Conservation (phyloP, 2,888 invertebrate species). For the Chymomyza procnemis region DNA sequence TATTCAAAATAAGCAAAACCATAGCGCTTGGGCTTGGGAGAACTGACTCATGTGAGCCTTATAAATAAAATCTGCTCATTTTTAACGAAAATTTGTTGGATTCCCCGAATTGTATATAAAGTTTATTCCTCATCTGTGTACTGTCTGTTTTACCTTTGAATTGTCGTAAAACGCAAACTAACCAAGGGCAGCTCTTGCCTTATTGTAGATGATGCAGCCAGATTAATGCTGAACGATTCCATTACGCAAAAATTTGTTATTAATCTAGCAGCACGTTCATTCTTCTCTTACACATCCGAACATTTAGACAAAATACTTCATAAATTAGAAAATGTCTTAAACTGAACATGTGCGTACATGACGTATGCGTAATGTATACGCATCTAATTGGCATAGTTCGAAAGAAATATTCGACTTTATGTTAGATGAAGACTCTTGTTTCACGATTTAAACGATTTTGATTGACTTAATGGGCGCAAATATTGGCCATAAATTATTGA, state of each 20-base stretch:
- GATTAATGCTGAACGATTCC: not conserved
- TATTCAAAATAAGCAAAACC: too few relatives aligned
- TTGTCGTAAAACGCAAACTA: too few relatives aligned
- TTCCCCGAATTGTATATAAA: too few relatives aligned
- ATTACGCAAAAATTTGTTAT: not conserved
- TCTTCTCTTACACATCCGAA: constrained; percentile 36
- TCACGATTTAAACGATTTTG: not conserved
- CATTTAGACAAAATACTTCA: constrained; percentile 5
- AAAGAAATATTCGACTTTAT: not conserved
- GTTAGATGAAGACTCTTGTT: not conserved
- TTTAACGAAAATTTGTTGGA: too few relatives aligned
- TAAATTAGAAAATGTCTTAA: not conserved
- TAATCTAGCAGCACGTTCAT: constrained; percentile 24
- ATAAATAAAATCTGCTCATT: too few relatives aligned
- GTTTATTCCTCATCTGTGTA: too few relatives aligned
- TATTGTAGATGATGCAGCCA: constrained; percentile 18
- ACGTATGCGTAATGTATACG: constrained; percentile 43
- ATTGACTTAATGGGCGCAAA: not conserved
- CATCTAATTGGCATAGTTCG: constrained; percentile 8
- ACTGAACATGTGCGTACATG: not conserved
- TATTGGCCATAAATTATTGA: not conserved
- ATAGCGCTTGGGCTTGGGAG: too few relatives aligned
- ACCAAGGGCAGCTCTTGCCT: constrained; percentile 45
- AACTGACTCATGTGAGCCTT: too few relatives aligned
- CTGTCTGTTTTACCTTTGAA: too few relatives aligned